These are phyloP conservation scores for Leptura quadrifasciata DNA, from an alignment of 2,888 invertebrate species.

Conservation along the genomic window DNA sequence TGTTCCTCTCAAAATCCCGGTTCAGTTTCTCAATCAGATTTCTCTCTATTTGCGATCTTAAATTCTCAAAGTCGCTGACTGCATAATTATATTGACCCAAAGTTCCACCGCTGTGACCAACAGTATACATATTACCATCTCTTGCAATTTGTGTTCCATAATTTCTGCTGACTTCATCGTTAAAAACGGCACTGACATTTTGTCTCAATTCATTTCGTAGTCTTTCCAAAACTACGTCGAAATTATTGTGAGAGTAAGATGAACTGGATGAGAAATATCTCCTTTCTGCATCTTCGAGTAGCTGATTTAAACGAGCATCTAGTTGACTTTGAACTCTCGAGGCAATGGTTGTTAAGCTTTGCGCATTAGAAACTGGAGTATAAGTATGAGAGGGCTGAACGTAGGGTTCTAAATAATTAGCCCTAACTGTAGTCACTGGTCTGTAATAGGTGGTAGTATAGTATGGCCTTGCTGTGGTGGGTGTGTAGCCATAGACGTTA, in stretches of 20 bases:
- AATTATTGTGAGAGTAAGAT: constrained; percentile 56
- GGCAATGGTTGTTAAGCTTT: constrained; percentile 67
- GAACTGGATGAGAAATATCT: constrained; percentile 61
- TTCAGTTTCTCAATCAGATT: constrained; percentile 67
- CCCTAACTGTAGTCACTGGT: constrained; percentile 50
- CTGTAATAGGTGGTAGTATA: constrained; percentile 41
- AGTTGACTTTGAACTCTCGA: constrained; percentile 67
- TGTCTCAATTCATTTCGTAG: constrained; percentile 65
- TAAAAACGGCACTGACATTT: constrained; percentile 67
- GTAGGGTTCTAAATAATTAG: constrained; percentile 50
- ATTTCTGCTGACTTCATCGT: constrained; percentile 65
- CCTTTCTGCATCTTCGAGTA: constrained; percentile 62
- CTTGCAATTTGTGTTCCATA: constrained; percentile 68
- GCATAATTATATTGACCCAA: constrained; percentile 67
- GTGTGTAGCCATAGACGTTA: constrained; percentile 40
- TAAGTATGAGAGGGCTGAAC: constrained; percentile 48
- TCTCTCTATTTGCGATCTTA: constrained; percentile 67
- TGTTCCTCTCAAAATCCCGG: constrained; percentile 60
- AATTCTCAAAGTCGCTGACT: constrained; percentile 66
- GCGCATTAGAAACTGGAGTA: constrained; percentile 61
- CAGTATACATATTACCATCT: constrained; percentile 65
- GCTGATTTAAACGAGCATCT: constrained; percentile 63
- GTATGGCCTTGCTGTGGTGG: constrained; percentile 13
- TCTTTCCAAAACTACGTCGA: constrained; percentile 63
- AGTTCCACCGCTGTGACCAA: constrained; percentile 58